Conservation (phyloP, 2,113 vertebrate genomes). For the Psophia crepitans region DNA sequence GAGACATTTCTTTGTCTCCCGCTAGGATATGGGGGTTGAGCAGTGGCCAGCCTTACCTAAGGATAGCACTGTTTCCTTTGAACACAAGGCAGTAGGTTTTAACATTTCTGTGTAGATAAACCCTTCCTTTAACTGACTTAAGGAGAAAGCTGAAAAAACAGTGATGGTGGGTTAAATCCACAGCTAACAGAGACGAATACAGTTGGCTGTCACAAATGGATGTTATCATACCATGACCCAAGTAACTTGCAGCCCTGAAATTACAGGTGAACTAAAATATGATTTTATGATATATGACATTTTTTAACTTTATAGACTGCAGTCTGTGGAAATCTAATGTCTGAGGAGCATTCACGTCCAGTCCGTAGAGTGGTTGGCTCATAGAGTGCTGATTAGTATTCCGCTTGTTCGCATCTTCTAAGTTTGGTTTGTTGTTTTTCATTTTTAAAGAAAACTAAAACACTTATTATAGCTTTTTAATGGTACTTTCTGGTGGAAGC, state of each 20-base stretch:
- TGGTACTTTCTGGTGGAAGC: background rate
- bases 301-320: background rate
- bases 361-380: accelerated
- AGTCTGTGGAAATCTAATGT: background rate
- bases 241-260: background rate
- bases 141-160: background rate
- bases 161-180: background rate
- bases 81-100: accelerated
- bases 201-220: background rate
- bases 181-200: background rate
- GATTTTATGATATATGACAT: background rate
- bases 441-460: background rate
- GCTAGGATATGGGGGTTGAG: background rate
- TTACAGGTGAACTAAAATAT: background rate
- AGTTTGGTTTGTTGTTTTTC: too few species aligned
- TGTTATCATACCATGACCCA: background rate
- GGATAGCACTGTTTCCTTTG: background rate
- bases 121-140: background rate
- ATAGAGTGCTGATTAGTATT: background rate
- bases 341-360: accelerated
- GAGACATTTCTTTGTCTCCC: background rate
- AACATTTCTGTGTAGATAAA: background rate
- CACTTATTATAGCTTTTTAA: background rate
- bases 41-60: background rate
- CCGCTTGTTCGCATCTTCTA: background rate